Conservation (phyloP, 2,797 vertebrate genomes). For the Champsocephalus gunnari region DNA sequence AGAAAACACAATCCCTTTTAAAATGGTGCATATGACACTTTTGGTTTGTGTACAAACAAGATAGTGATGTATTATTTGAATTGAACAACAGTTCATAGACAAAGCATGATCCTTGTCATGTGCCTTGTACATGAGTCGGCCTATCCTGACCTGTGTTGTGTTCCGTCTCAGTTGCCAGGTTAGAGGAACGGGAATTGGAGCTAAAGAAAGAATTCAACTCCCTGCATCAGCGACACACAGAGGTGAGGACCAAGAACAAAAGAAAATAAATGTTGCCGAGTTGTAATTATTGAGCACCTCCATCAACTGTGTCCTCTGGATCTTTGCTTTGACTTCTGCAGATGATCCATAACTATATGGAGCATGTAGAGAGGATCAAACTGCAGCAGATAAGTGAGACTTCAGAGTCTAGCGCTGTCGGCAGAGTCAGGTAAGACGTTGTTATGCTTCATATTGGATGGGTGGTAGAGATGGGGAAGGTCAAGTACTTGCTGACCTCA, state of each 20-base stretch:
- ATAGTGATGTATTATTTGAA: background rate
- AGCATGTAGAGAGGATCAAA: conserved; percentile 96
- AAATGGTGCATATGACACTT: too few relatives aligned
- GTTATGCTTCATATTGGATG: background rate
- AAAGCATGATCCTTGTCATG: background rate
- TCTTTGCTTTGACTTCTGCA: conserved; percentile 61
- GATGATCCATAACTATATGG: conserved; percentile 99
- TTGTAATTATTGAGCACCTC: background rate
- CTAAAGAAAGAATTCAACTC: conserved; percentile 98
- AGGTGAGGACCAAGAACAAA: conserved; percentile 80
- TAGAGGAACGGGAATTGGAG: conserved; percentile 96
- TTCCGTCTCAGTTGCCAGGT: conserved; percentile 88
- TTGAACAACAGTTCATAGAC: background rate
- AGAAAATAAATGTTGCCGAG: background rate
- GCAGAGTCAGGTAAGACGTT: conserved; percentile 76
- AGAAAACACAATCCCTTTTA: background rate
- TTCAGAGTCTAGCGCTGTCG: conserved; percentile 68
- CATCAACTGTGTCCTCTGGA: background rate
- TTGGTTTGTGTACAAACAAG: background rate
- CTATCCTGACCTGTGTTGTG: conserved; percentile 5
- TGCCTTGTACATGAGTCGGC: background rate
- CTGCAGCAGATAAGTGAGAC: conserved; percentile 87
- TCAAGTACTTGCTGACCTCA: background rate
- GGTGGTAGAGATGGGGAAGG: background rate
- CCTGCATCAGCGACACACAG: conserved; percentile 95